Percentiles rank a stretch among this genome's conserved stretches.
Conservation (phyloP, 2,797 vertebrate genomes). For the Fratercula arctica region DNA sequence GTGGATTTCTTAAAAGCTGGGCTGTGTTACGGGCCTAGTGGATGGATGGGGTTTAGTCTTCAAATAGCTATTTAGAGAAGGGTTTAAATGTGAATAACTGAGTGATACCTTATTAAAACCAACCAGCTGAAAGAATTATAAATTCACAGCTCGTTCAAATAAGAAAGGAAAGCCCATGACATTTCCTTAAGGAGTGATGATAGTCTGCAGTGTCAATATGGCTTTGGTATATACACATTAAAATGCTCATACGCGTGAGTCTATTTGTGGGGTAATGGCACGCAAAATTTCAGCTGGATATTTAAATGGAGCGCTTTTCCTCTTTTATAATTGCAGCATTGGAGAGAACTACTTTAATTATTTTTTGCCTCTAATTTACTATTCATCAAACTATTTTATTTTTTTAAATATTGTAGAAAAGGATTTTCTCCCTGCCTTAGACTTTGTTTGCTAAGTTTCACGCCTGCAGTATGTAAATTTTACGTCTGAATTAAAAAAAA, state of each 20-base stretch:
- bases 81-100: conserved; percentile 29
- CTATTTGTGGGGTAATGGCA: conserved; percentile 27
- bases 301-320: neutral
- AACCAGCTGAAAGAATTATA: conserved; percentile 41
- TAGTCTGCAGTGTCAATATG: conserved; percentile 51
- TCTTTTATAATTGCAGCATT: neutral
- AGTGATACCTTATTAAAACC: conserved; percentile 39
- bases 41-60: conserved; percentile 30
- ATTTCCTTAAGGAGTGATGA: conserved; percentile 53
- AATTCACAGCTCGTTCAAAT: conserved; percentile 46
- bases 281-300: conserved; percentile 7
- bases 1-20: conserved; percentile 29
- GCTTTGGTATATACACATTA: conserved; percentile 2
- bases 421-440: conserved; percentile 10
- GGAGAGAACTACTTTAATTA: neutral
- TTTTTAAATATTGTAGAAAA: neutral
- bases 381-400: neutral
- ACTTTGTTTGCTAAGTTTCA: conserved; percentile 19
- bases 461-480: conserved; percentile 27
- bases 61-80: conserved; percentile 29
- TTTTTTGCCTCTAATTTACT: neutral
- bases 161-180: conserved; percentile 52
- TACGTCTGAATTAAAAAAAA: neutral
- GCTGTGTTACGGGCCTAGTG: conserved; percentile 25
- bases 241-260: neutral